Evolutionary conservation across 2,797 vertebrate species (phyloP).

Genomic region (Botia kubotai): DNA sequence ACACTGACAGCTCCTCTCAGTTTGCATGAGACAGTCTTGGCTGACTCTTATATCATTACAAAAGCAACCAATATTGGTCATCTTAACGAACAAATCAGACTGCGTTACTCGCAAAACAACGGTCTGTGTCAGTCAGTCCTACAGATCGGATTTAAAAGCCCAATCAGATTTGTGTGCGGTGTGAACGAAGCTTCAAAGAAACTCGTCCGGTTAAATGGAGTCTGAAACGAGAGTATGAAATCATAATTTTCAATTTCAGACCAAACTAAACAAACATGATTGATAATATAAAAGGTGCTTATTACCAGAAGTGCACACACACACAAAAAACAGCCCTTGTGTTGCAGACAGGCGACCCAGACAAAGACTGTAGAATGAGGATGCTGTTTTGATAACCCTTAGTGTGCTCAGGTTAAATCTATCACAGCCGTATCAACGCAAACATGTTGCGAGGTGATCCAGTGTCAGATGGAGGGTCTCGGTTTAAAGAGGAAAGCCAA

Average conservation of each 20-base stretch:
- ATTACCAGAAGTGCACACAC: conserved; percentile 12
- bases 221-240: not conserved
- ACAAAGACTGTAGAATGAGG: not conserved
- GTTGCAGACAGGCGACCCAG: not conserved
- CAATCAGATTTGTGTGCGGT: not conserved
- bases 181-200: not conserved
- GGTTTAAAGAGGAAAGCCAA: conserved; percentile 20
- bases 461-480: conserved; percentile 33
- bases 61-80: not conserved
- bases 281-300: not conserved
- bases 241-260: not conserved
- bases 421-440: conserved; percentile 26
- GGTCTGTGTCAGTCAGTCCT: not conserved
- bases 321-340: not conserved
- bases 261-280: conserved; percentile 1
- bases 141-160: not conserved
- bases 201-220: not conserved
- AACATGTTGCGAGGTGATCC: conserved; percentile 8
- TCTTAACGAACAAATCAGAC: not conserved
- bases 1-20: not conserved
- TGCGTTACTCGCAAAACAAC: not conserved
- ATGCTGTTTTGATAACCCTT: conserved; percentile 31
- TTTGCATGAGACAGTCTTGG: not conserved
- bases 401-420: conserved; percentile 28
- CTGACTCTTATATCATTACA: not conserved